Evolutionary conservation across 2,888 invertebrate species (phyloP), one percentile per base, ranked within the genome.

Genomic region (Falcaria lacertinaria): DNA sequence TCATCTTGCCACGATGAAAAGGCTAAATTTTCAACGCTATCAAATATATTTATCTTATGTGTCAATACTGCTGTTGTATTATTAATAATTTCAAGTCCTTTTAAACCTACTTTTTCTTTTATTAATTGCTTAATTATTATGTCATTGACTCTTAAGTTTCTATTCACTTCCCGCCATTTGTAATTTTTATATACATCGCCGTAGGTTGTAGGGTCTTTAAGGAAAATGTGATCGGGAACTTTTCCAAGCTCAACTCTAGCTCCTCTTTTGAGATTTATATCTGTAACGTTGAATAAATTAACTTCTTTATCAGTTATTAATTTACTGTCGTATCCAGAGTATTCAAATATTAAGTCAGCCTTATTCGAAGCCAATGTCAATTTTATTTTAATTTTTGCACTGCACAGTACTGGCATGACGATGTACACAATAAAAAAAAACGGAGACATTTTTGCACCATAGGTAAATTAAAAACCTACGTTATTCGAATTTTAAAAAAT

Each of bases 181-280:
- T 52, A 81, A 33, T 69, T 59, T 22, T 67, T 32, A 41, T 64
- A 87, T 6, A 82, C 38, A 42, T 82, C 50, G 0, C 71, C 68
- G 32, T 80, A 78, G 0, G 55, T 46, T 0, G 86, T 86, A 0
- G 85, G 85, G 19, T 86, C 79, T 39, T 60, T 77, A 1, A 84
- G 34, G 42, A 70, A 86, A 11, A 85, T 54, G 5, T 75, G 61
- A 0, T 80, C 55, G 0, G 87, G 82, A 2, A 36, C 51, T 50
- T 54, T 76, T 0, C 82, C 85, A 0, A 87, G 46, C 55, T 81
- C 80, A 0, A 70, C 42, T 40, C 47, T 50, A 1, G 80, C 50
- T 0, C 81, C 85, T 48, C 40, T 49, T 19, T 78, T 83, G 3
- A 87, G 47, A 48, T 76, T 80, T 1, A 57, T 57, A 6, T 65